Base-by-base conservation (phyloP, 2,888 invertebrate genomes). In the Gandaritis pyraliata region DNA sequence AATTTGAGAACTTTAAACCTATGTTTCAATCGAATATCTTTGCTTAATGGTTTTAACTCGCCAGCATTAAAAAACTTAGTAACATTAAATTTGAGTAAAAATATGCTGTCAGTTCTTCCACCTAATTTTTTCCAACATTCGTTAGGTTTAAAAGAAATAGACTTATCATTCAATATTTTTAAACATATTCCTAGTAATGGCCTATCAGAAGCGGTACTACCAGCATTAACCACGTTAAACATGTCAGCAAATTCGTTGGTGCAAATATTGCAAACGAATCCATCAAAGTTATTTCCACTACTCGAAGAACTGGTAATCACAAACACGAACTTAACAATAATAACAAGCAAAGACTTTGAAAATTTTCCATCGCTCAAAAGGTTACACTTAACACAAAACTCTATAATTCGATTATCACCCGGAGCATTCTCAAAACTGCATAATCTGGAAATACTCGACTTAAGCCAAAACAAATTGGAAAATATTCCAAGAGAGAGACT, bases 271-370 rank as follows among this genome's bases (percentile, higher is more conserved):
- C 96, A 96, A 73, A 93, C 95, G 77, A 93, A 94, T 73, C 94
- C 94, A 61, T 94, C 94, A 41, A 95, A 95, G 74, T 93, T 94
- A 74, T 96, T 96, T 87, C 95, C 96, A 1, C 92, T 94, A n/a
- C 90, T 97, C n/a, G 95, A 96, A 82, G 96, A 97, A 84, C 93
- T 97, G 57, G 95, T 97, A 80, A 95, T 97, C 70, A 95, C 95
- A 65, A 93, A 94, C 46, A 97, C 97, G 7, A 97, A 97, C 81
- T 91, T 97, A 53, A 96, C 95, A 16, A 95, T 97, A 68, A 94
- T 97, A 50, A 96, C 96, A 0, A 96, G 96, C 71, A 96, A 95
- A 79, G 97, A 97, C 78, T 97, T 97, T 76, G 96, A 96, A 76
- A 95, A 96, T 38, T 97, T 97, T 76, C 96, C 96, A 16, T 94